Percentiles rank a stretch among this genome's conserved stretches.
phyloP scores from a whole-genome alignment of 2,888 invertebrate species.

The Phyto melanocephala region DNA sequence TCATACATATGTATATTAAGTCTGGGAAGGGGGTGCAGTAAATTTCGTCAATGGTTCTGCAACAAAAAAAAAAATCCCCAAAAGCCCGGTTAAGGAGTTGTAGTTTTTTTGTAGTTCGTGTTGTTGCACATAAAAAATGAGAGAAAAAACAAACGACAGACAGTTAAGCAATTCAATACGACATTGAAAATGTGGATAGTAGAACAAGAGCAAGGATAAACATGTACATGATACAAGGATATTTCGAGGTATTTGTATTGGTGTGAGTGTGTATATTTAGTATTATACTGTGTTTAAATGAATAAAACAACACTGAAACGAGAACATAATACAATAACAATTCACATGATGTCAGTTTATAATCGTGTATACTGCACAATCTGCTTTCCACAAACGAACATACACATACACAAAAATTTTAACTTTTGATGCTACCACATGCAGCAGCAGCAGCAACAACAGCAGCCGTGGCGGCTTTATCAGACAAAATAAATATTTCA shows the following conservation, averaged over 20 bases:
- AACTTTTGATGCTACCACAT: conserved; percentile 55
- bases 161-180: conserved; percentile 74
- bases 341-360: conserved; percentile 46
- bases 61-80: conserved; percentile 19
- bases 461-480: conserved; percentile 19
- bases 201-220: conserved; percentile 59
- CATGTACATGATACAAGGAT: conserved; percentile 49
- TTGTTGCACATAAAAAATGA: conserved; percentile 33
- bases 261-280: not conserved
- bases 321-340: conserved; percentile 56
- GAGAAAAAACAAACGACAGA: conserved; percentile 45
- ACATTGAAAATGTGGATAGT: conserved; percentile 72
- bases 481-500: conserved; percentile 46
- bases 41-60: conserved; percentile 10
- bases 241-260: not conserved
- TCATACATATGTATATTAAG: not conserved
- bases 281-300: conserved; percentile 28
- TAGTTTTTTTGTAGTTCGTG: conserved; percentile 37
- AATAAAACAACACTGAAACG: conserved; percentile 42
- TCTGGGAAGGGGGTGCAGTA: not conserved
- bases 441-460: conserved; percentile 7
- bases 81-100: conserved; percentile 46
- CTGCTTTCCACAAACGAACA: not conserved
- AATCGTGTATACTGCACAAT: not conserved
- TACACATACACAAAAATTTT: conserved; percentile 2